Evolutionary conservation across 2,797 vertebrate species (phyloP), one percentile per base, ranked within the genome.

Genomic region (Hoplostethus atlanticus): DNA sequence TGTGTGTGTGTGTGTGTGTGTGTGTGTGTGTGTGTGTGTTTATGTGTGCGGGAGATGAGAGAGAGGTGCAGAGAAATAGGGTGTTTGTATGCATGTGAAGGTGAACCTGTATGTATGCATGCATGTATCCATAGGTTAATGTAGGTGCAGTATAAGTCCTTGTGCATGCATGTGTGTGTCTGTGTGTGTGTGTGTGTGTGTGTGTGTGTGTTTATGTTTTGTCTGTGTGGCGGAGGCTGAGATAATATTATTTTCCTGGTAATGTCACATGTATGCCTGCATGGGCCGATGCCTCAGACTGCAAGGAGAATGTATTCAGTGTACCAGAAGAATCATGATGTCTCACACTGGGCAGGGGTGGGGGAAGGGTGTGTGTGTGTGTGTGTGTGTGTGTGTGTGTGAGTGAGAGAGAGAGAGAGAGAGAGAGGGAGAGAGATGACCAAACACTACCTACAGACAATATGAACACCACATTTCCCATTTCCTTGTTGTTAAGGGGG

Each of bases 281-380:
- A 82, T 74, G 76, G 78, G 79, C 83, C 84, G 76, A 75, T 82
- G 80, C 80, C 21, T 90, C 86, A 84, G 81, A 71, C 78, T 80
- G 83, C 84, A 84, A 88, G 81, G 68, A 84, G 85, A 88, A 92
- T 89, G 76, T 76, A 90, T 85, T 89, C 89, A 91, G 85, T 82
- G 85, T 85, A 87, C 67, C 87, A 91, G 91, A 92, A 91, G 89
- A 92, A 89, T 88, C 85, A 80, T 83, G 84, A 91, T 86, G 85
- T 88, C 84, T 91, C 85, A 80, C 80, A 80, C 79, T 77, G 81
- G 75, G 84, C 77, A 62, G 79, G 65, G 59, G 21, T 71, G 86
- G 85, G 89, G 86, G 80, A 81, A 71, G 89, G 84, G 86, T 66
- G 71, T 71, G 63, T 64, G 79, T 44, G 46, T 65, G 64, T 56